Evolutionary conservation across 2,888 invertebrate species (phyloP).

Genomic region (Ophion obscuratus): DNA sequence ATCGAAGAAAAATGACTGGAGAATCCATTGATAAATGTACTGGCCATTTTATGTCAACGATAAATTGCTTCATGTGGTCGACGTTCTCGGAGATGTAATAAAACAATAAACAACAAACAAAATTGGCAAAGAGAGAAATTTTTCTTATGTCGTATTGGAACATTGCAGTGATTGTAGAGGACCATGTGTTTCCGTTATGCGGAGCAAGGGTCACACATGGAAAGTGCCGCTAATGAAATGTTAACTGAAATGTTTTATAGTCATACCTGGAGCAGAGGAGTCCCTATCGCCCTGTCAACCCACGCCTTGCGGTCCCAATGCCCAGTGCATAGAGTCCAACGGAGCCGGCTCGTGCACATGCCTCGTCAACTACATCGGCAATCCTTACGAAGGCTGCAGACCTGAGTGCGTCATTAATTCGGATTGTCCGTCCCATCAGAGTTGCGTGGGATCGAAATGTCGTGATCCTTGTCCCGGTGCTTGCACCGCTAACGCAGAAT

Average conservation of each 20-base stretch:
- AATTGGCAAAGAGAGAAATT: too few relatives aligned
- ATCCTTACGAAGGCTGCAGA: constrained; percentile 89
- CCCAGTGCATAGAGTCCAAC: constrained; percentile 85
- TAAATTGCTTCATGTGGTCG: too few relatives aligned
- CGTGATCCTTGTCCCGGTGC: constrained; percentile 88
- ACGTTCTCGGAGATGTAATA: too few relatives aligned
- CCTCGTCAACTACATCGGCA: constrained; percentile 87
- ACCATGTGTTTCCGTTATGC: too few relatives aligned
- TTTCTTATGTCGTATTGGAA: too few relatives aligned
- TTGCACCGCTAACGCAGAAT: constrained; percentile 87
- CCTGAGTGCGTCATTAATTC: constrained; percentile 92
- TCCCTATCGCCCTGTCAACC: constrained; percentile 86
- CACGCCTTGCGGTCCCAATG: constrained; percentile 88
- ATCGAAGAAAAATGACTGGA: too few relatives aligned
- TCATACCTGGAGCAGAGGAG: constrained; percentile 73
- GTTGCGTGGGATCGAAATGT: constrained; percentile 91
- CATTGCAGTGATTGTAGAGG: too few relatives aligned
- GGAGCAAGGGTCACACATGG: too few relatives aligned
- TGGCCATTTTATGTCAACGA: too few relatives aligned
- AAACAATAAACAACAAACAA: too few relatives aligned
- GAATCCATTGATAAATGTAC: too few relatives aligned
- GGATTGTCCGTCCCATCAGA: constrained; percentile 90
- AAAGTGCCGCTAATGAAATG: constrained; percentile 11
- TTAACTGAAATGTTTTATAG: constrained; percentile 65
- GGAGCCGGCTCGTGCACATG: constrained; percentile 86